phyloP scores from a whole-genome alignment of 1,140 invertebrate species.

The Drosophila murphyi region DNA sequence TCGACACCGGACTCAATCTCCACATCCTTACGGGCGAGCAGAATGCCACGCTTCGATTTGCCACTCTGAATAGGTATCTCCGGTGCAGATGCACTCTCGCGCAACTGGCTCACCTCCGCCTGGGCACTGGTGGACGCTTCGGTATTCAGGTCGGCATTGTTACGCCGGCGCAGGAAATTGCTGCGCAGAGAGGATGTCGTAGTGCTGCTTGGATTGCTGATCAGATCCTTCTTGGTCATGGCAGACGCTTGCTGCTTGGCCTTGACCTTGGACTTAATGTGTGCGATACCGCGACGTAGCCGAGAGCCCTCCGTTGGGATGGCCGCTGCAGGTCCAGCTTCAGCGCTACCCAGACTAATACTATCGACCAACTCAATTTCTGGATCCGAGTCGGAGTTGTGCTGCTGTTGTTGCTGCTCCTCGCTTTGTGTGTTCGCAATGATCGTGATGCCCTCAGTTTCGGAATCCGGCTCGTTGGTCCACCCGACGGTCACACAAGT shows the following conservation, averaged over 20 bases:
- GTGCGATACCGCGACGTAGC: conserved; percentile 68
- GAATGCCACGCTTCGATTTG: conserved; percentile 60
- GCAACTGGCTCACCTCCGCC: conserved; percentile 1
- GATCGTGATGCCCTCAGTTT: conserved; percentile 67
- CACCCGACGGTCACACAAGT: conserved; percentile 40
- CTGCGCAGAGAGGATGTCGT: conserved; percentile 32
- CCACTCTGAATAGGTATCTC: conserved; percentile 46
- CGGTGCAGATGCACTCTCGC: conserved; percentile 5
- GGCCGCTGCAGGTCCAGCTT: conserved; percentile 30
- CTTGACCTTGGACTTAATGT: conserved; percentile 81
- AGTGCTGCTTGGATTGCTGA: conserved; percentile 3
- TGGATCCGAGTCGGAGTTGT: conserved; percentile 74
- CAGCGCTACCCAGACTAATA: conserved; percentile 55
- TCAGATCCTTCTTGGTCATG: conserved; percentile 62
- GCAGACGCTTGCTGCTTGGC: conserved; percentile 65
- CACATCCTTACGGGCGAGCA: conserved; percentile 74
- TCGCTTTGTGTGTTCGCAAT: conserved; percentile 67
- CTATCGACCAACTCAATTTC: conserved; percentile 64
- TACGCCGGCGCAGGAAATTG: conserved; percentile 53
- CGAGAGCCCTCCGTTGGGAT: conserved; percentile 59
- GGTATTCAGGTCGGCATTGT: conserved; percentile 39
- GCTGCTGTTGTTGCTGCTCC: conserved; percentile 45
- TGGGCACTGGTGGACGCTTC: conserved; percentile 45
- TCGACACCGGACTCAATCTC: conserved; percentile 83
- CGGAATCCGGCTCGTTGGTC: conserved; percentile 72